Evolutionary conservation across 2,797 vertebrate species (phyloP).

Genomic region (Craterocephalus amniculus): DNA sequence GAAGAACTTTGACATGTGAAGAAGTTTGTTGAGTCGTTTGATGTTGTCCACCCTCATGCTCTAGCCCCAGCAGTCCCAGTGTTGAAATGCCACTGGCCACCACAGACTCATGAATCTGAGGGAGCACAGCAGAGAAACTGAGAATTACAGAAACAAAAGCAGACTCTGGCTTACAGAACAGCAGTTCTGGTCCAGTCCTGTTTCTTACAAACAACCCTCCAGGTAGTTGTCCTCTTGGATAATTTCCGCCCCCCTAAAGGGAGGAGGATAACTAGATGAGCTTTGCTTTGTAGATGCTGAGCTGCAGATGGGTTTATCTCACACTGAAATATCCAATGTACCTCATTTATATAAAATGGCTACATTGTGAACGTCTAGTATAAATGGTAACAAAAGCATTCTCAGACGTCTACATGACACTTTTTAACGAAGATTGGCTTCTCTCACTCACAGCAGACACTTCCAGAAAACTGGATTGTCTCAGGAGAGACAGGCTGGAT

Average conservation of each 20-base stretch:
- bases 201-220: not conserved
- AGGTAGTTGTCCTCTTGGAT: not conserved
- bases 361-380: too few relatives aligned
- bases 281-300: not conserved
- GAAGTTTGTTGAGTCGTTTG: not conserved
- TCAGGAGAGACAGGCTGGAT: too few relatives aligned
- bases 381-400: too few relatives aligned
- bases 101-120: not conserved
- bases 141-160: not conserved
- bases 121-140: not conserved
- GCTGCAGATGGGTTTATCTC: not conserved
- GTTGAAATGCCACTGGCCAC: conserved; percentile 6
- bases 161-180: not conserved
- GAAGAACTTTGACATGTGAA: not conserved
- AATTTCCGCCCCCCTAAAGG: not conserved
- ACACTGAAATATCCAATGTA: too few relatives aligned
- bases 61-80: too few relatives aligned
- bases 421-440: too few relatives aligned
- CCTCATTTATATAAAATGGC: too few relatives aligned
- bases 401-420: too few relatives aligned
- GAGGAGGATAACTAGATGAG: not conserved
- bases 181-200: not conserved
- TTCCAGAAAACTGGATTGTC: too few relatives aligned
- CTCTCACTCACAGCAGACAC: too few relatives aligned
- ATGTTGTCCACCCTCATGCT: not conserved